These are phyloP conservation scores for Thereva unica DNA, from an alignment of 2,888 invertebrate genomes.

Conservation along the genomic window DNA sequence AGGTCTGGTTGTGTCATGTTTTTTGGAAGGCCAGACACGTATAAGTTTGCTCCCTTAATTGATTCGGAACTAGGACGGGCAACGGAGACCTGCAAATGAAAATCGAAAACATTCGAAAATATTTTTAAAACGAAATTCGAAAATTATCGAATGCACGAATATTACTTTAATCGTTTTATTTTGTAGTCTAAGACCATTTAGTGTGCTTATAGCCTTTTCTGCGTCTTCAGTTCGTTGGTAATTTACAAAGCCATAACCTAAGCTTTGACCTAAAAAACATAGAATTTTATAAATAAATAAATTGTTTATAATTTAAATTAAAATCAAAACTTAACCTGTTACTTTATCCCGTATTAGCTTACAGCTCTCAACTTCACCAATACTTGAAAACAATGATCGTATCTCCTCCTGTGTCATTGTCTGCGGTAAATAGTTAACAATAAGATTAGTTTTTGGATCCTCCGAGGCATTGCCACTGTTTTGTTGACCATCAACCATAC, in stretches of 20 bases:
- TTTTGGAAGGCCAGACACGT: constrained; percentile 89
- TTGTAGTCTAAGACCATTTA: constrained; percentile 97
- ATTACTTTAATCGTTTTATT: constrained; percentile 98
- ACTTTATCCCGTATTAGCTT: constrained; percentile 96
- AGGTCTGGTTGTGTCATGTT: constrained; percentile 84
- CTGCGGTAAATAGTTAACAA: constrained; percentile 94
- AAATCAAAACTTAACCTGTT: constrained; percentile 65
- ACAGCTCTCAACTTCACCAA: constrained; percentile 96
- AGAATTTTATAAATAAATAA: constrained; percentile 4
- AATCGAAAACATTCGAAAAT: background rate
- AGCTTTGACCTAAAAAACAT: constrained; percentile 79
- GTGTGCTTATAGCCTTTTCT: constrained; percentile 95
- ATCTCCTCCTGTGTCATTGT: constrained; percentile 95
- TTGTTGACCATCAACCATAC: constrained; percentile 73
- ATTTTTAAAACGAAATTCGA: constrained; percentile 6
- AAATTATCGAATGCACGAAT: constrained; percentile 7
- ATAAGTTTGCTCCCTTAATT: constrained; percentile 92
- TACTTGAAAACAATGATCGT: constrained; percentile 88
- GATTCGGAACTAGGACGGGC: constrained; percentile 92
- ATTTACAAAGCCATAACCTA: constrained; percentile 99
- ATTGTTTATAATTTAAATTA: constrained; percentile 14
- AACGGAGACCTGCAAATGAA: constrained; percentile 65
- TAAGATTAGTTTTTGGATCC: constrained; percentile 93
- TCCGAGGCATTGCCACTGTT: constrained; percentile 72
- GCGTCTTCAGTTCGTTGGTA: constrained; percentile 97